Evolutionary conservation across 2,113 vertebrate species (phyloP).

Genomic region (Progne subis): DNA sequence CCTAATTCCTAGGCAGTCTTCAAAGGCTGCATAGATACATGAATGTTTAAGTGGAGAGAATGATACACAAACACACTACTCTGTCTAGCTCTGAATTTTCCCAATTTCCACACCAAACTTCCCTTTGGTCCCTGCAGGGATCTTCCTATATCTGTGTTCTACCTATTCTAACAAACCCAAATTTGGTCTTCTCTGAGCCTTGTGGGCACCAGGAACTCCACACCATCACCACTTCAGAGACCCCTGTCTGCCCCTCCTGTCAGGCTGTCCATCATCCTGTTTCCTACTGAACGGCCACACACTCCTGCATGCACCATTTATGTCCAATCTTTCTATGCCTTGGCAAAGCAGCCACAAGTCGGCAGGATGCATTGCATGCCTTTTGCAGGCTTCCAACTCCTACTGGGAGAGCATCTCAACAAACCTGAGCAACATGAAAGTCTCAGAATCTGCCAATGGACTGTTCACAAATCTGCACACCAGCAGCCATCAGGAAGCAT

Average conservation of each 20-base stretch:
- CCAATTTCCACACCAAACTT: not conserved
- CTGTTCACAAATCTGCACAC: not conserved
- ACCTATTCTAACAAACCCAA: not conserved
- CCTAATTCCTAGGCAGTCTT: not conserved
- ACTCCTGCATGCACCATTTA: accelerated
- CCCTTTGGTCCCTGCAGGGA: not conserved
- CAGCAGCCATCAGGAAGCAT: not conserved
- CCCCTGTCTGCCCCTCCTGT: accelerated
- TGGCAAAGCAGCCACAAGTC: not conserved
- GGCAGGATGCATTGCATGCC: not conserved
- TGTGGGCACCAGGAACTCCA: not conserved
- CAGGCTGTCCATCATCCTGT: accelerated
- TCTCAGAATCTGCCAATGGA: not conserved
- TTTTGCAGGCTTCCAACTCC: not conserved
- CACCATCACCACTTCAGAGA: not conserved
- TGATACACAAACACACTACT: not conserved
- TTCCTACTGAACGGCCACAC: not conserved
- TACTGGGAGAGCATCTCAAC: not conserved
- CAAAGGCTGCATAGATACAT: accelerated
- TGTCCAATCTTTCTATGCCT: accelerated
- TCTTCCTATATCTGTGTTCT: not conserved
- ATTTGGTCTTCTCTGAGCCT: not conserved
- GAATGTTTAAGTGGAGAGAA: not conserved
- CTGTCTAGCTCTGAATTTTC: not conserved
- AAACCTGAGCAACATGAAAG: not conserved